Evolutionary conservation across 2,113 vertebrate genomes (phyloP), one percentile per base, ranked within the genome.

Genomic region (Zeus faber): DNA sequence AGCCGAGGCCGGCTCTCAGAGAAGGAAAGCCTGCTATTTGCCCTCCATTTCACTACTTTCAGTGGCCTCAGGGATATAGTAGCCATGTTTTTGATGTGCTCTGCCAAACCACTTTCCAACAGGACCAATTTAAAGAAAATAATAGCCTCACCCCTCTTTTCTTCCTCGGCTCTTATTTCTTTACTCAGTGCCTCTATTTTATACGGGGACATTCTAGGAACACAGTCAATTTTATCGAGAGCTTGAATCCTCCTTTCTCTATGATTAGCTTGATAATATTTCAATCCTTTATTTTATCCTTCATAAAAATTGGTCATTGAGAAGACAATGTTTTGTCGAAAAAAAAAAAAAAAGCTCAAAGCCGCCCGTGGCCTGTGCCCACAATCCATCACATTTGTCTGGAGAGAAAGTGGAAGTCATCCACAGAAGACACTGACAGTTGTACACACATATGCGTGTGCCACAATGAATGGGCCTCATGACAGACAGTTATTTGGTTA

Each of bases 41-140:
- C 64, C 65, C 59, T 80, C 74, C 62, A 73, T 85, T 84, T 77
- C 76, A 74, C 67, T 63, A 71, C 70, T 29, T 52, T 68, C 74
- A 54, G 18, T 51, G 60, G 75, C 72, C 60, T 62, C 29, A 5
- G 65, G 74, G 57, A 80, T 65, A 74, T 62, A 65, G 81, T 50
- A 58, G 69, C 68, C 53, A 67, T 77, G 62, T 67, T 56, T 84
- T 72, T 84, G 70, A 81, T 86, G 67, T 68, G 55, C 62, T 62
- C 33, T 62, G 48, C 47, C 51, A 63, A 45, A 54, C 50, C 54
- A 25, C 50, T 63, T 29, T 64, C 47, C 57, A 61, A 11, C 45
- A 6, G 22, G 17, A 60, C 33, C 72, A 56, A 70, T 68, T 55
- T 50, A 70, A 54, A 50, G 54, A 25, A 55, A 59, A 24, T 61